Evolutionary conservation across 2,797 vertebrate genomes (phyloP).

Genomic region (Microhierax caerulescens): DNA sequence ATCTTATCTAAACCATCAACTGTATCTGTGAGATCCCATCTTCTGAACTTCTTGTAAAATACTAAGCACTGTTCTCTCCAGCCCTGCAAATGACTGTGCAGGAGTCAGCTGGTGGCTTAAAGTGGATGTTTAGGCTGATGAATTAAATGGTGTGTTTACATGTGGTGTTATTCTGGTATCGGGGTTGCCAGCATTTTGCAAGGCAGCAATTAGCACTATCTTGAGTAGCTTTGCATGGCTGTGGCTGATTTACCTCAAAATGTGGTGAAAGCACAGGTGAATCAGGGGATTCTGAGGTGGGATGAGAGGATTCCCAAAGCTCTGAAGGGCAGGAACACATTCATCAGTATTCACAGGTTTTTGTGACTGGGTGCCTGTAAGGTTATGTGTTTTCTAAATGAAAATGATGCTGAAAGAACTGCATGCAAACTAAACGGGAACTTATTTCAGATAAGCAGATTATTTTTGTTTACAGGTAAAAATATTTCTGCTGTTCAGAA

Average conservation of each 20-base stretch:
- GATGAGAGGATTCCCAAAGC: not conserved
- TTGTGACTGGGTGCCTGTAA: not conserved
- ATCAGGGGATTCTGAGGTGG: rapidly evolving
- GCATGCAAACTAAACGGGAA: not conserved
- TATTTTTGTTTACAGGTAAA: not conserved
- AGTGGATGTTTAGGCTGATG: not conserved
- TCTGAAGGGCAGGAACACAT: not conserved
- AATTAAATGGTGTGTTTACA: not conserved
- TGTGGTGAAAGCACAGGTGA: not conserved
- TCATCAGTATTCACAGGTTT: not conserved
- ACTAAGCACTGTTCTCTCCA: not conserved
- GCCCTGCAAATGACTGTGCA: not conserved
- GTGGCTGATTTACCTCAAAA: not conserved
- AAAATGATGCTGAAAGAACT: not conserved
- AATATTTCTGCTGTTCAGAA: not conserved
- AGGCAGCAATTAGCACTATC: not conserved
- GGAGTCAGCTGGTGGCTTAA: not conserved
- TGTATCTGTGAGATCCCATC: not conserved
- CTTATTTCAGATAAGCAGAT: not conserved
- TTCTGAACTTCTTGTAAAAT: not conserved
- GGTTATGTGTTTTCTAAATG: not conserved
- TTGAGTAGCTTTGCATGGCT: not conserved
- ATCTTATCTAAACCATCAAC: not conserved
- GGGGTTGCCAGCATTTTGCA: not conserved
- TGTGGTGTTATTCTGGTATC: not conserved